Evolutionary conservation across 2,113 vertebrate genomes (phyloP), one percentile per base, ranked within the genome.

Genomic region (Columba livia): DNA sequence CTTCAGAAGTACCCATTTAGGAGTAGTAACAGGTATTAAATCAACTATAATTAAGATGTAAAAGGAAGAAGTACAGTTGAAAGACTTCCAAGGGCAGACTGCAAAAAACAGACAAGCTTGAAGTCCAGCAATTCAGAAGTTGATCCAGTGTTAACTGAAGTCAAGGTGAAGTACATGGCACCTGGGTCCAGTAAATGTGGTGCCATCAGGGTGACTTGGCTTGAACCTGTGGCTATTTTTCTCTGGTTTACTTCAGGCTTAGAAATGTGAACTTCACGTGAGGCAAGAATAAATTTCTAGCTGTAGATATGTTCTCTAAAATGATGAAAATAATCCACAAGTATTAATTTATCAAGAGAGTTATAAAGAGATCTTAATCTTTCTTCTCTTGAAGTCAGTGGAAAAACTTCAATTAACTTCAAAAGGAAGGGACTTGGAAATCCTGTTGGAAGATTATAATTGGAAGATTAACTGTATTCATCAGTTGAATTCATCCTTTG

Each of bases 371-470:
- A 93, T 91, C 29, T 20, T 77, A 78, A 91, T 94, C 81, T 95
- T 88, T 82, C 20, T 80, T 77, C 71, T 83, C 29, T 69, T 95
- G 75, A 96, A 93, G 87, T 77, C 79, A 74, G 32, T 74, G 67
- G 54, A 77, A 91, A 88, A 91, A 80, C 71, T 83, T 96, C 74
- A 91, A 96, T 96, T 96, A 95, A 96, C 94, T 95, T 97, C 95
- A 97, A 94, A 96, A 93, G 89, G 81, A 91, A 89, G 24, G 32
- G 47, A 62, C 56, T 42, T 47, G 93, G 81, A 95, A 97, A 96
- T 96, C 91, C 47, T 5, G 29, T 85, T 91, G 90, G 71, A 83
- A 83, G 94, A 93, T 97, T 94, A 96, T 88, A 94, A 88, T 83
- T 95, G 71, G 88, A 94, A 90, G 88, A 97, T 95, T 96, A 96